Evolutionary conservation across 2,113 vertebrate genomes (phyloP), one percentile per base, ranked within the genome.

Genomic region (Neodontobutis hainanensis): DNA sequence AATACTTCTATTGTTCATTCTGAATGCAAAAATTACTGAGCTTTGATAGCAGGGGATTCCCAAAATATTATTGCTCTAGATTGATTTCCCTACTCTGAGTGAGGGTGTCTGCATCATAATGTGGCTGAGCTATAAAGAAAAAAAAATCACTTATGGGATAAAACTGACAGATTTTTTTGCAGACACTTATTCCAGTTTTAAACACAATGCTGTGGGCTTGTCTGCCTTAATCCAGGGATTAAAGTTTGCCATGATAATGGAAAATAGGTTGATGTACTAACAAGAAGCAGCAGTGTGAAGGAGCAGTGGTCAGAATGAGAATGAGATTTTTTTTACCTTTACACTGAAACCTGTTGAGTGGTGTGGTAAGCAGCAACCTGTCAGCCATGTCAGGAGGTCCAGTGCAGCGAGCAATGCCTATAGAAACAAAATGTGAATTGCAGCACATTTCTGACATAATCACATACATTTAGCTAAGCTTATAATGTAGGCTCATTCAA

Each of bases 281-380:
- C 0, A 60, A 27, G 8, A 51, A 10, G 11, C 60, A 27, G 19
- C 19, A 27, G 19, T 27, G 19, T 27, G 19, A 11, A 0, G 8
- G 27, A 44, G 5, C 48, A 46, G 12, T 35, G 11, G 34, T 2
- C 8, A 16, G 51, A 48, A n/a, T 61, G 55, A 57, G 4, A 8
- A 70, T 14, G 56, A 67, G 56, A 2, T 9, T 5, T 5, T n/a
- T 6, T 85, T 75, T 85, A 98, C 97, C 96, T 92, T 95, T 97
- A 92, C 97, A 99, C 88, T 96, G 96, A 86, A 99, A 98, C 77
- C 91, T 92, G 89, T 96, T 96, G 3, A 94, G 94, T 0, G 97
- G 97, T 0, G 97, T 99, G 42, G 97, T 99, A 73, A 99, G 95
- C 77, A 99, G 92, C 9, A 99, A 94, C 45, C 95, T 92, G 90